phyloP scores from a whole-genome alignment of 1,140 invertebrate genomes.

The Zaprionus davidi region DNA sequence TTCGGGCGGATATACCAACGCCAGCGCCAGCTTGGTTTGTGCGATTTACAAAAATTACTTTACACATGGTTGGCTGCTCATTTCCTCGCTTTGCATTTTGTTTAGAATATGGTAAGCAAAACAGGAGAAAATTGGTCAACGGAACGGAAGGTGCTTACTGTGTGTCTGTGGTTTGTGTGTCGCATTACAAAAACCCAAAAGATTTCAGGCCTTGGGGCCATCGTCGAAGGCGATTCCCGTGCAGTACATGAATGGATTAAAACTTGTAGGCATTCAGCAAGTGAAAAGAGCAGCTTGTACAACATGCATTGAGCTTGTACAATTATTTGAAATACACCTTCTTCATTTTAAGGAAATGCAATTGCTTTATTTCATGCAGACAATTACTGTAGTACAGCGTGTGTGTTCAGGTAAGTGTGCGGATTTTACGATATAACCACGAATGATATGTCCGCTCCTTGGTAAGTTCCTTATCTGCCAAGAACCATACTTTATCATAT shows the following conservation, averaged over 20 bases:
- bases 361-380: conserved; percentile 18
- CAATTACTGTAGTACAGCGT: not conserved
- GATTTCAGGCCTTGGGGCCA: conserved; percentile 52
- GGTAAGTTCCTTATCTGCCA: conserved; percentile 67
- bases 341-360: not conserved
- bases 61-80: conserved; percentile 48
- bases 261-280: conserved; percentile 74
- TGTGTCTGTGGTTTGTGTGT: not conserved
- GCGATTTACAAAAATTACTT: conserved; percentile 65
- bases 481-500: not conserved
- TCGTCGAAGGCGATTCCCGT: conserved; percentile 33
- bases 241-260: conserved; percentile 46
- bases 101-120: conserved; percentile 71
- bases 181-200: conserved; percentile 40
- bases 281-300: conserved; percentile 54
- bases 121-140: conserved; percentile 46
- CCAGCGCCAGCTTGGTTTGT: not conserved
- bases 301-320: conserved; percentile 41
- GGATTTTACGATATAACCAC: conserved; percentile 77
- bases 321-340: conserved; percentile 7
- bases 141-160: conserved; percentile 38
- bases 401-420: conserved; percentile 53
- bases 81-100: conserved; percentile 50
- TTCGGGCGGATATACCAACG: conserved; percentile 33
- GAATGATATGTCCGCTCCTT: conserved; percentile 73